These are phyloP conservation scores for Naja naja DNA, from an alignment of 2,113 vertebrate genomes.

Conservation along the genomic window DNA sequence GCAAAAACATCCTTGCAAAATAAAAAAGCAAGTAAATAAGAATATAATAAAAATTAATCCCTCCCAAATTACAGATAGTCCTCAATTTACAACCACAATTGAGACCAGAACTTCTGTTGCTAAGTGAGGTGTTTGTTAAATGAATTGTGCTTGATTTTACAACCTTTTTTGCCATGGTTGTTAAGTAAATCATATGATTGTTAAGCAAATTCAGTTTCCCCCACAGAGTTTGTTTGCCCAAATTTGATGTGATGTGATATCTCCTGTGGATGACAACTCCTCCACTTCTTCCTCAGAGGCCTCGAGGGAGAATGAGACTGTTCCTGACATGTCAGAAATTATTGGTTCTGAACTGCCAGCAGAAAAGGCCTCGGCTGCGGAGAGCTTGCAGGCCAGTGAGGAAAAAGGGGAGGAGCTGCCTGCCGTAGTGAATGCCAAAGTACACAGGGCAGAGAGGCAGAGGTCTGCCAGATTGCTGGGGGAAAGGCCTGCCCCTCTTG, in stretches of 20 bases:
- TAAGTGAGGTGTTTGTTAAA: background rate
- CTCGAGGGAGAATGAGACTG: too few relatives aligned
- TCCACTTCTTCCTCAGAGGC: too few relatives aligned
- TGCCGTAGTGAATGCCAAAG: too few relatives aligned
- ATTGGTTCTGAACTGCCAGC: too few relatives aligned
- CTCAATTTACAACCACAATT: background rate
- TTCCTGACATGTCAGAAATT: too few relatives aligned
- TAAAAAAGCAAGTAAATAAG: background rate
- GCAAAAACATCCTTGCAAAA: background rate
- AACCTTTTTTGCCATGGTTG: background rate
- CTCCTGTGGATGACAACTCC: too few relatives aligned
- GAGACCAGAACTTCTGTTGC: background rate
- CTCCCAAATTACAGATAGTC: background rate
- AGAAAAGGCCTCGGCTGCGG: too few relatives aligned
- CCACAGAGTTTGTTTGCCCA: background rate
- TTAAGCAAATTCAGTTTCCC: background rate
- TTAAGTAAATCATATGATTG: background rate
- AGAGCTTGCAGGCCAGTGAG: too few relatives aligned
- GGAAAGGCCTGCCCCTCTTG: too few relatives aligned
- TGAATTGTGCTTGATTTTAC: background rate
- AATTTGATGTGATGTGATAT: background rate
- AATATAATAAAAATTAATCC: background rate
- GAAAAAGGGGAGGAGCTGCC: too few relatives aligned
- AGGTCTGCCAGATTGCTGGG: too few relatives aligned
- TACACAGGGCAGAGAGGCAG: too few relatives aligned